Evolutionary conservation across 2,797 vertebrate species (phyloP).

Genomic region (Xerus rutilus): DNA sequence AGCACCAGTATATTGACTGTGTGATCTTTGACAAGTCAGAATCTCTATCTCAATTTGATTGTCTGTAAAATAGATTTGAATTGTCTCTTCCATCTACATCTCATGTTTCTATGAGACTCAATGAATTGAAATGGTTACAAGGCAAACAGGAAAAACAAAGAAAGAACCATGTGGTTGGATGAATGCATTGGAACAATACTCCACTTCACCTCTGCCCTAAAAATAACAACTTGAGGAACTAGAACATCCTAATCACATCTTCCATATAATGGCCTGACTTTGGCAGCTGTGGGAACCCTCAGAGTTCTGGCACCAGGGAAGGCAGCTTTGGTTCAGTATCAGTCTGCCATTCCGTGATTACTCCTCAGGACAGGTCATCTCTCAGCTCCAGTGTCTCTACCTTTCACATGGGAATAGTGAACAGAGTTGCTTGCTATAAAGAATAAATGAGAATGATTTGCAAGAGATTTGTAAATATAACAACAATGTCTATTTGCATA

Average conservation of each 20-base stretch:
- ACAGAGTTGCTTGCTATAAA: neutral
- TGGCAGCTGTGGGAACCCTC: neutral
- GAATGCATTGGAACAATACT: neutral
- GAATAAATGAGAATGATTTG: neutral
- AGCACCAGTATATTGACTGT: neutral
- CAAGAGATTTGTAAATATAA: neutral
- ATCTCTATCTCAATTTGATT: slow-evolving; percentile 1
- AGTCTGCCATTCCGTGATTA: neutral
- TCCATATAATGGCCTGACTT: neutral
- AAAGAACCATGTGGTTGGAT: neutral
- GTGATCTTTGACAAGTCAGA: neutral
- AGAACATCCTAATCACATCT: neutral
- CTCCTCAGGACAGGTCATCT: neutral
- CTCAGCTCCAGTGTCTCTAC: neutral
- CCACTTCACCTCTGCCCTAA: neutral
- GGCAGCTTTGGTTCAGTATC: neutral
- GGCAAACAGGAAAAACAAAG: neutral
- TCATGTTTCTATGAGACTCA: neutral
- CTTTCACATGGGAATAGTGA: neutral
- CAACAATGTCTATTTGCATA: neutral
- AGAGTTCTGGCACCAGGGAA: neutral
- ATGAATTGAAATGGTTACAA: neutral
- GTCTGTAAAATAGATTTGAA: neutral
- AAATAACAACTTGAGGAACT: neutral
- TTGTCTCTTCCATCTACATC: neutral